A percentile compares a stretch with the other conserved stretches of the same genome.
Conservation (phyloP, 2,113 vertebrate genomes). For the Cricetomys ansorgei region DNA sequence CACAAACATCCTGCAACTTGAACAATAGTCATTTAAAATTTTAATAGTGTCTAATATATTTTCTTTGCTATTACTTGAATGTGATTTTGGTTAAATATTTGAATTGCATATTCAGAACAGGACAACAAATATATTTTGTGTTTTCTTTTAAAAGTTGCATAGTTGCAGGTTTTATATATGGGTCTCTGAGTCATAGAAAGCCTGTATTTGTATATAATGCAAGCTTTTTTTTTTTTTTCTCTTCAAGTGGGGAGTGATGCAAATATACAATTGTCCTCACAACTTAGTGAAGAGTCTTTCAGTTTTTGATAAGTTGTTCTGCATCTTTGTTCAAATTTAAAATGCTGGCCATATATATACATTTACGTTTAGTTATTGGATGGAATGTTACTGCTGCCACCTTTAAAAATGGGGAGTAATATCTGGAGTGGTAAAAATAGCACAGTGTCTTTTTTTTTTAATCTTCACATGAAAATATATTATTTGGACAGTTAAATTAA, state of each 20-base stretch:
- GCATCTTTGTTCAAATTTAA: neutral
- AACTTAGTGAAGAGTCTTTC: neutral
- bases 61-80: neutral
- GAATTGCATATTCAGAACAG: neutral
- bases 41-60: neutral
- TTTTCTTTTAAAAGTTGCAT: neutral
- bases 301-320: neutral
- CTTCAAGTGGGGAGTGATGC: no score
- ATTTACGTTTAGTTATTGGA: neutral
- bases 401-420: neutral
- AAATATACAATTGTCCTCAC: neutral
- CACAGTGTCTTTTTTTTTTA: neutral
- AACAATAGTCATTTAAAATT: neutral
- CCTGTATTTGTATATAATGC: neutral
- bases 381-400: neutral
- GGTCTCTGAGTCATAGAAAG: neutral
- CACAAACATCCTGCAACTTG: neutral
- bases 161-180: neutral
- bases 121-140: neutral
- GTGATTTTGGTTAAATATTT: neutral
- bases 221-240: neutral
- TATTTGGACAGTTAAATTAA: neutral
- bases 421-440: neutral
- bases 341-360: neutral
- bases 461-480: neutral